A percentile compares a stretch with the other conserved stretches of the same genome.
phyloP scores from a whole-genome alignment of 2,113 vertebrate genomes.

The Cyanoderma ruficeps region DNA sequence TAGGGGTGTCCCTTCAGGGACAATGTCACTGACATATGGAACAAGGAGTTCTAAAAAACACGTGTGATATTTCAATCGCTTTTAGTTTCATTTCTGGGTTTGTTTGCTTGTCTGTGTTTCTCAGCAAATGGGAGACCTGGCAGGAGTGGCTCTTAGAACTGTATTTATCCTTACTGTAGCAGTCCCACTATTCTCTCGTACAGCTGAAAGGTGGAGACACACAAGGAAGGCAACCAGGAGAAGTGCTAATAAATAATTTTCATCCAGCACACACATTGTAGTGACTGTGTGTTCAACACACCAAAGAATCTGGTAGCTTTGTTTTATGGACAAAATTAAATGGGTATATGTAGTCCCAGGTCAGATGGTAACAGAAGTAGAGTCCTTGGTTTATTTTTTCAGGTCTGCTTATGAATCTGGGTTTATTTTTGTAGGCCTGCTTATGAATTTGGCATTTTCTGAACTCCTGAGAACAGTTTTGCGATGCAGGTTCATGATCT shows the following conservation, averaged over 20 bases:
- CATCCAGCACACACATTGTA: neutral
- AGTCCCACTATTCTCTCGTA: neutral
- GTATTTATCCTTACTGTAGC: neutral
- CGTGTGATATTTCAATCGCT: neutral
- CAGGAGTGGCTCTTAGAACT: neutral
- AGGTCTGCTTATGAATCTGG: neutral
- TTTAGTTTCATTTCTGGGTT: neutral
- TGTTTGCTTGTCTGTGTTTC: neutral
- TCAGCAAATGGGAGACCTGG: neutral
- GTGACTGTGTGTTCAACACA: neutral
- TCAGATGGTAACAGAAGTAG: neutral
- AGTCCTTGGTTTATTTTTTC: neutral
- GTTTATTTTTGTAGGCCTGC: neutral
- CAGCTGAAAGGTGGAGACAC: neutral
- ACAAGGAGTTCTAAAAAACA: neutral
- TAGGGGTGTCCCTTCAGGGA: neutral
- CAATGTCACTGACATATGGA: neutral
- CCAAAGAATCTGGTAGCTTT: neutral
- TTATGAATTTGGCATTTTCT: neutral
- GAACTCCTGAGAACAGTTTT: neutral
- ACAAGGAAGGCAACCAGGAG: neutral
- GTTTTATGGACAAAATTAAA: neutral
- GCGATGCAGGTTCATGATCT: neutral
- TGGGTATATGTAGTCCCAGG: neutral
- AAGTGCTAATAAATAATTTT: neutral